Evolutionary conservation across 30 jellyfish, hydroid and myxozoan species (phyloP).

Genomic region (Morbakka virulenta): DNA sequence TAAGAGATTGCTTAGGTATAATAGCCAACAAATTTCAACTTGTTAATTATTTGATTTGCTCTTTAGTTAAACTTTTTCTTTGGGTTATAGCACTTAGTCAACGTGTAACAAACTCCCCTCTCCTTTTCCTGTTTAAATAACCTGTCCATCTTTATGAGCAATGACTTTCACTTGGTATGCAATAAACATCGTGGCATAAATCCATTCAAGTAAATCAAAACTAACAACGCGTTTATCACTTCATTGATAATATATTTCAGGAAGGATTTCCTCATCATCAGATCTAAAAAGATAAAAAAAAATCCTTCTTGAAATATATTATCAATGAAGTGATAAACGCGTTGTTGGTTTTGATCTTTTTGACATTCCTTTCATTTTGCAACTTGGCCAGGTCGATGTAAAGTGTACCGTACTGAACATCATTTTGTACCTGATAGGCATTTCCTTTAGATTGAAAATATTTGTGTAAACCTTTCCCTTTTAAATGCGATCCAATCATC

Average conservation of each 20-base stretch:
- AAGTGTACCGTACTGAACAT: slow-evolving; percentile 10
- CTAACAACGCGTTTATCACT: no score
- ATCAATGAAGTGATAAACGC: no score
- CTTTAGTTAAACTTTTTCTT: neutral
- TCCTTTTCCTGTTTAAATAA: slow-evolving; percentile 9
- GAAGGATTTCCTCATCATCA: no score
- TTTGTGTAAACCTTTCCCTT: neutral
- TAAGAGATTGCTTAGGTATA: slow-evolving; percentile 19
- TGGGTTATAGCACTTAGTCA: slow-evolving; percentile 34
- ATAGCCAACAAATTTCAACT: slow-evolving; percentile 7
- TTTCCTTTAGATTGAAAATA: slow-evolving; percentile 1
- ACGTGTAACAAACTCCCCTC: neutral
- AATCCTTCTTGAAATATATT: no score
- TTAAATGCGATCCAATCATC: neutral
- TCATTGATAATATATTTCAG: no score
- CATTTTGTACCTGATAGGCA: slow-evolving; percentile 8
- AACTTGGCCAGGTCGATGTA: slow-evolving; percentile 6
- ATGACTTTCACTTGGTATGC: no score
- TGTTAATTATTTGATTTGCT: slow-evolving; percentile 30
- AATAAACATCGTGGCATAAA: no score
- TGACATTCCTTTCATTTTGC: neutral
- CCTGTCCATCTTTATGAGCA: no score
- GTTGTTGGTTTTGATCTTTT: slow-evolving; percentile 10
- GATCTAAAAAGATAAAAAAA: no score
- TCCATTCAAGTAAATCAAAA: no score